Conservation (phyloP, 1,140 invertebrate genomes). For the Psilanteris sp. region DNA sequence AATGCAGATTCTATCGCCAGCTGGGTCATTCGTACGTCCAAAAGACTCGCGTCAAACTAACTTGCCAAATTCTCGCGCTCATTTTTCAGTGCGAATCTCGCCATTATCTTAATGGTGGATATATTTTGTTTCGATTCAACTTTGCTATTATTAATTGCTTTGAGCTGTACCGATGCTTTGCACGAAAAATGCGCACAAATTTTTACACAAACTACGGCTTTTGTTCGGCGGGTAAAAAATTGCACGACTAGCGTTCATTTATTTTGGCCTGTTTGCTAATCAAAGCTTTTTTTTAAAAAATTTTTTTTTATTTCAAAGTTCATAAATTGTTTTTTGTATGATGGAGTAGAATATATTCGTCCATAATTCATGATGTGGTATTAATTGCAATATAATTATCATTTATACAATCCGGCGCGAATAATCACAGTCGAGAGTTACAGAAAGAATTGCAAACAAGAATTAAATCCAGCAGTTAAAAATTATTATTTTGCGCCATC, state of each 20-base stretch:
- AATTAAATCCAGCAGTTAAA: too few relatives aligned
- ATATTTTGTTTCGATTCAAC: conserved; percentile 47
- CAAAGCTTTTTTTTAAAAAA: too few relatives aligned
- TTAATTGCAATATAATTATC: too few relatives aligned
- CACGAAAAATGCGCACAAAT: conserved; percentile 13
- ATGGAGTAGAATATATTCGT: too few relatives aligned
- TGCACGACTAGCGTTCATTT: conserved; percentile 2
- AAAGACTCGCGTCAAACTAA: conserved; percentile 17
- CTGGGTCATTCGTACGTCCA: conserved; percentile 28
- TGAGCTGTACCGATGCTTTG: neutral
- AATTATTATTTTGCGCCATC: too few relatives aligned
- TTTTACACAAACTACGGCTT: conserved; percentile 4
- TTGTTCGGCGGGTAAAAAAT: conserved; percentile 10
- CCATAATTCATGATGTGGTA: too few relatives aligned
- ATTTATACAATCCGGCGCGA: too few relatives aligned
- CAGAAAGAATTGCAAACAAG: too few relatives aligned
- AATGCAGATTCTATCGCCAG: conserved; percentile 52
- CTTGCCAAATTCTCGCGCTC: conserved; percentile 29
- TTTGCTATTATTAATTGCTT: conserved; percentile 24
- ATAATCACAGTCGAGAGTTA: too few relatives aligned
- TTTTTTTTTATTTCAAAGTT: too few relatives aligned
- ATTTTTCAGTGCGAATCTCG: conserved; percentile 22
- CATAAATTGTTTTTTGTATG: neutral
- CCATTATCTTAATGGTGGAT: conserved; percentile 32
- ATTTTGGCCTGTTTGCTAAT: neutral